phyloP scores from a whole-genome alignment of 2,888 invertebrate genomes.

The Pristionchus exspectatus region DNA sequence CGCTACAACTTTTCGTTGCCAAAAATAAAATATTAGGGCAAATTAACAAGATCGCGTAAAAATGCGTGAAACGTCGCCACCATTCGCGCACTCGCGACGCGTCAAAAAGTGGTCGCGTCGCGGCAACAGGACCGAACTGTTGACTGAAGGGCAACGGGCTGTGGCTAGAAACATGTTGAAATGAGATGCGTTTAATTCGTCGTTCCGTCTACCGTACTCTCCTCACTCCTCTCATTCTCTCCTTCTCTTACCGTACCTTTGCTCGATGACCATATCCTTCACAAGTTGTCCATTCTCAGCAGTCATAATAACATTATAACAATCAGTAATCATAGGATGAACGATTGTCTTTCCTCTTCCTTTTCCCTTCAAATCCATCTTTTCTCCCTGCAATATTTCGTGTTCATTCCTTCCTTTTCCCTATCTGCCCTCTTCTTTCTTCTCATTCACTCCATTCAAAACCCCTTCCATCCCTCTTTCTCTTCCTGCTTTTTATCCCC shows the following conservation, averaged over 20 bases:
- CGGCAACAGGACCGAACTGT: no score
- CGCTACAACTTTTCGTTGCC: no score
- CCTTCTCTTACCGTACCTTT: slow-evolving; percentile 58
- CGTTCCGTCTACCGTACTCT: neutral
- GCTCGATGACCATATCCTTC: slow-evolving; percentile 73
- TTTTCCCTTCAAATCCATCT: slow-evolving; percentile 49
- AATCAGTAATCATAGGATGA: slow-evolving; percentile 64
- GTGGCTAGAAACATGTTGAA: neutral
- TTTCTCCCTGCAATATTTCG: slow-evolving; percentile 15
- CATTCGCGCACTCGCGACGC: no score
- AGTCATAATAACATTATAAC: slow-evolving; percentile 65
- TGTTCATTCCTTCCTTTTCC: neutral
- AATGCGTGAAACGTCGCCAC: no score
- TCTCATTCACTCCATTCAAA: neutral
- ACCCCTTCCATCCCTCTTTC: neutral
- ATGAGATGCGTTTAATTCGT: neutral
- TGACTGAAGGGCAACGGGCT: no score
- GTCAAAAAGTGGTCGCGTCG: no score
- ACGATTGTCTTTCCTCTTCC: slow-evolving; percentile 52
- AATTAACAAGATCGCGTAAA: no score
- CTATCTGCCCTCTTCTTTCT: neutral
- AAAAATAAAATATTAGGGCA: no score
- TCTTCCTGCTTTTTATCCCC: slow-evolving; percentile 17
- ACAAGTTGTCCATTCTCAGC: slow-evolving; percentile 61
- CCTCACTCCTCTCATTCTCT: no score